These are phyloP conservation scores for Eupeodes latifasciatus DNA, from an alignment of 2,888 invertebrate species.

Conservation along the genomic window DNA sequence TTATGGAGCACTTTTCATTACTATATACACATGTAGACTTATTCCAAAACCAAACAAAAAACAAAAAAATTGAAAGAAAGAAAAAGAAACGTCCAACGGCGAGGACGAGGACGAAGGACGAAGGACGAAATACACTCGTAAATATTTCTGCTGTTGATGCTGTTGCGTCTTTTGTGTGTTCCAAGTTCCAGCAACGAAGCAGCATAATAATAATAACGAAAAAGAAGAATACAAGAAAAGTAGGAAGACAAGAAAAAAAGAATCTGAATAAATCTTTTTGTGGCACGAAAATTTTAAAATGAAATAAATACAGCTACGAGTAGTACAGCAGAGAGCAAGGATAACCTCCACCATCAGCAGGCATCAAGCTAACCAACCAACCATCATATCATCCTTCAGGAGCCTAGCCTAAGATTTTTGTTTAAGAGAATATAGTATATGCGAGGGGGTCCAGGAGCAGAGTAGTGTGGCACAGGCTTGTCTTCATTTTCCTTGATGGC, in stretches of 20 bases:
- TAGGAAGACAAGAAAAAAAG: constrained; percentile 17
- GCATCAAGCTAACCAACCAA: constrained; percentile 28
- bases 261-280: constrained; percentile 71
- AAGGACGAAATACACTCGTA: constrained; percentile 44
- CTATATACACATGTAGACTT: constrained; percentile 22
- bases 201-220: constrained; percentile 48
- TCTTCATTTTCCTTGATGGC: constrained; percentile 16
- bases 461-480: neutral
- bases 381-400: neutral
- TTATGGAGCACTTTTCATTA: constrained; percentile 70
- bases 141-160: constrained; percentile 63
- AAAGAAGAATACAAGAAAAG: constrained; percentile 18
- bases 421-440: constrained; percentile 17
- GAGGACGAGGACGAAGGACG: neutral
- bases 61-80: constrained; percentile 11
- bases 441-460: neutral
- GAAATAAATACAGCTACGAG: constrained; percentile 49
- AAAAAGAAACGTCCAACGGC: constrained; percentile 17
- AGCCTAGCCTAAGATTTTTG: constrained; percentile 33
- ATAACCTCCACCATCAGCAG: constrained; percentile 22
- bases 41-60: constrained; percentile 18
- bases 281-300: constrained; percentile 64
- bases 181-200: constrained; percentile 30
- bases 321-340: constrained; percentile 34
- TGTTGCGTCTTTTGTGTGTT: constrained; percentile 75